Conservation (phyloP, 2,113 vertebrate species). For the Irena cyanogastra region DNA sequence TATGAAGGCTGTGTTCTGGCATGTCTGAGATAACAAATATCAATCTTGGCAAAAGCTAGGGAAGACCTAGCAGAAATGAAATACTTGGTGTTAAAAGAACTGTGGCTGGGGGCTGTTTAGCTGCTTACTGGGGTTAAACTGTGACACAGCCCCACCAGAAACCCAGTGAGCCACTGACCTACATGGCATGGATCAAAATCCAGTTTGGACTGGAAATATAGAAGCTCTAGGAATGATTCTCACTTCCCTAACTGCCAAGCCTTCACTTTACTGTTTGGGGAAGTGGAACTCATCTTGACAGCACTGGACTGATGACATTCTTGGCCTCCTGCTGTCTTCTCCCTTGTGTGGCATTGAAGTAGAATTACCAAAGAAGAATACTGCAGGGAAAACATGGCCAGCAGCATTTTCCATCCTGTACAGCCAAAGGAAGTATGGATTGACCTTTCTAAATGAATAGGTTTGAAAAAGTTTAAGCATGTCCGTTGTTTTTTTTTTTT, state of each 20-base stretch:
- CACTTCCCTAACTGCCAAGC: neutral
- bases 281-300: neutral
- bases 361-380: neutral
- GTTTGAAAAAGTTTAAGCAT: neutral
- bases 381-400: rapidly evolving
- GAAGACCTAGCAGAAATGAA: neutral
- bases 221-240: neutral
- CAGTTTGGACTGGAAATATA: neutral
- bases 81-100: neutral
- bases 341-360: neutral
- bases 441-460: neutral
- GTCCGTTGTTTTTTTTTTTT: neutral
- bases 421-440: neutral
- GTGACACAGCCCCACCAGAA: neutral
- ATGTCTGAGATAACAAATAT: neutral
- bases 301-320: neutral
- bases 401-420: neutral
- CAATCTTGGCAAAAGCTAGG: neutral
- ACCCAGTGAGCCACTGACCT: neutral
- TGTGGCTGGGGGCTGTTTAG: neutral
- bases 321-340: neutral
- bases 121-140: neutral
- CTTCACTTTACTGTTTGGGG: neutral
- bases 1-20: neutral
- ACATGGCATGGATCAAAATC: too few relatives aligned